These are phyloP conservation scores for Baryphthengus martii DNA, from an alignment of 2,113 vertebrate genomes.

Conservation along the genomic window DNA sequence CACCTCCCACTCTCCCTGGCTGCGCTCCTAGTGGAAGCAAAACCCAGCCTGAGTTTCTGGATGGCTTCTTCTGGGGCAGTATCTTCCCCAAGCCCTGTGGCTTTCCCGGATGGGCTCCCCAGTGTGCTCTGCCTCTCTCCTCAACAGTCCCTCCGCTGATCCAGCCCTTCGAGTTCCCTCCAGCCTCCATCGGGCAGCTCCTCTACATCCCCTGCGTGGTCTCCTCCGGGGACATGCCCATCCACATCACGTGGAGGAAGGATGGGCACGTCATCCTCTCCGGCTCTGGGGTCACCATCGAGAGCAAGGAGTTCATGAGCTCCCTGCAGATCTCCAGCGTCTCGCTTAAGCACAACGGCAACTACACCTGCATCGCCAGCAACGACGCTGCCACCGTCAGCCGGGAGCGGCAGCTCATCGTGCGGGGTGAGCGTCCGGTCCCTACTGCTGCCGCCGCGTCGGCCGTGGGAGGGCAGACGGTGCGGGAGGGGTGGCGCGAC, in stretches of 20 bases:
- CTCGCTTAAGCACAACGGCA: slow-evolving; percentile 96
- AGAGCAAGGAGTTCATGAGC: slow-evolving; percentile 99
- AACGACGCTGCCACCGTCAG: slow-evolving; percentile 95
- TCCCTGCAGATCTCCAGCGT: slow-evolving; percentile 98
- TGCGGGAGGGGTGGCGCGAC: accelerated
- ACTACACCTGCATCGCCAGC: slow-evolving; percentile 99
- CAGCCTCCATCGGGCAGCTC: slow-evolving; percentile 94
- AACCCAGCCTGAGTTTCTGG: not conserved
- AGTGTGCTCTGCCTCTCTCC: not conserved
- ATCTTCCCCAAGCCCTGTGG: accelerated
- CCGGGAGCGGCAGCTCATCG: slow-evolving; percentile 94
- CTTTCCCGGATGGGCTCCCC: not conserved
- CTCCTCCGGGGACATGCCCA: slow-evolving; percentile 97
- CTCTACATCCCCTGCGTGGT: slow-evolving; percentile 99
- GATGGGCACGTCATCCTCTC: slow-evolving; percentile 95
- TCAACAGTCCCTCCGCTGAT: slow-evolving; percentile 91
- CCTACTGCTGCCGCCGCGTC: accelerated
- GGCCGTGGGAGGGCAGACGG: not conserved
- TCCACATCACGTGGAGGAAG: slow-evolving; percentile 97
- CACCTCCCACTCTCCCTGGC: not conserved
- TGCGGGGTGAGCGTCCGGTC: slow-evolving; percentile 79
- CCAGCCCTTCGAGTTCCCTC: slow-evolving; percentile 98
- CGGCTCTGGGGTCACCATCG: slow-evolving; percentile 91
- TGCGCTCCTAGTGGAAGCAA: not conserved
- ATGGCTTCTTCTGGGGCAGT: not conserved